A percentile compares a stretch with the other conserved stretches of the same genome.
Evolutionary conservation across 2,113 vertebrate species (phyloP).

Genomic region (Petrocephalus microphthalmus): DNA sequence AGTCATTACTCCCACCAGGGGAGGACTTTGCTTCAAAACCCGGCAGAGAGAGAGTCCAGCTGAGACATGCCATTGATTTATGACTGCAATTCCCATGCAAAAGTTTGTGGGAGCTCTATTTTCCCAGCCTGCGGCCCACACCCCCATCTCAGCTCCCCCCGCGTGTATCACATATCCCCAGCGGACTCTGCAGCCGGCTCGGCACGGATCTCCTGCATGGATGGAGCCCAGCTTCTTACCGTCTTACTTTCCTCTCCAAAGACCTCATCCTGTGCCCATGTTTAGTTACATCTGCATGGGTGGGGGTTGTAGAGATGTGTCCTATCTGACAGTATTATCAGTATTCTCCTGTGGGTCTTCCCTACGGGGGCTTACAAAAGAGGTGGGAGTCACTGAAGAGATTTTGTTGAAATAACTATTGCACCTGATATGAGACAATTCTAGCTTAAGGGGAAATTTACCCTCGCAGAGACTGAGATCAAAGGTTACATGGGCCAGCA

Average conservation of each 20-base stretch:
- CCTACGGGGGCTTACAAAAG: not conserved
- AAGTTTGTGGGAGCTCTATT: conserved; percentile 1
- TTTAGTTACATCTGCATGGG: not conserved
- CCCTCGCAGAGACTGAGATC: not conserved
- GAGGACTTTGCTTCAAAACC: not conserved
- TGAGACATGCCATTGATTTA: conserved; percentile 13
- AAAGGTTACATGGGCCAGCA: not conserved
- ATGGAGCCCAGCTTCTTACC: not conserved
- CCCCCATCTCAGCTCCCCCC: not conserved
- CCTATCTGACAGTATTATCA: not conserved
- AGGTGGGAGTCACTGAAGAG: not conserved
- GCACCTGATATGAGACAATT: not conserved
- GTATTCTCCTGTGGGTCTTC: not conserved
- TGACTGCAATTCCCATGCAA: not conserved
- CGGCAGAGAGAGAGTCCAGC: not conserved
- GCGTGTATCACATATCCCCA: not conserved
- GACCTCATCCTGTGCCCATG: not conserved
- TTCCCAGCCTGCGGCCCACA: not conserved
- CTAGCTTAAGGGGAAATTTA: not conserved
- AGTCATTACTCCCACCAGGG: not conserved
- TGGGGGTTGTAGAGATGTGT: not conserved
- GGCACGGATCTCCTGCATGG: not conserved
- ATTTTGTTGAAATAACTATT: not conserved
- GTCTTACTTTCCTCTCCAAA: not conserved
- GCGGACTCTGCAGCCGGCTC: not conserved